Percentiles rank a stretch among this genome's conserved stretches.
Conservation (phyloP, 2,113 vertebrate species). For the Cranoglanis bouderius region DNA sequence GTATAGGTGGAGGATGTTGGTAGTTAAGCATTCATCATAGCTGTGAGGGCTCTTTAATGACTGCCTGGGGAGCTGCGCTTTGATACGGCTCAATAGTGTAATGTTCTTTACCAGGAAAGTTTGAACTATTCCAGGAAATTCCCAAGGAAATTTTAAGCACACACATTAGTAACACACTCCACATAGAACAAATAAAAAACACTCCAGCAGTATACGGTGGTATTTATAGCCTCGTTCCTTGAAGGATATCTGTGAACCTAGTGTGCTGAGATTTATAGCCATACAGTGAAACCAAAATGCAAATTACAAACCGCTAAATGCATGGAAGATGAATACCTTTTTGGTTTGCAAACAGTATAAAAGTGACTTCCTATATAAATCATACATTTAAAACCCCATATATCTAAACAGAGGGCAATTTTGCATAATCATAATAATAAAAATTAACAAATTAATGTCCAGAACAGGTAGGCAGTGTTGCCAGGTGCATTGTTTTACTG, state of each 20-base stretch:
- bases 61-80: neutral
- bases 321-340: neutral
- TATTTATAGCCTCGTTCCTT: neutral
- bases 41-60: neutral
- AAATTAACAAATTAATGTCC: no score
- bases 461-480: neutral
- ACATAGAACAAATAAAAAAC: conserved; percentile 52
- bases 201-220: no score
- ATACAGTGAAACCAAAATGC: neutral
- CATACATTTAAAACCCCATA: neutral
- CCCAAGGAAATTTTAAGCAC: conserved; percentile 4
- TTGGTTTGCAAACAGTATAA: neutral
- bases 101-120: conserved; percentile 15
- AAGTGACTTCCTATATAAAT: neutral
- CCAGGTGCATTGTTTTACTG: neutral
- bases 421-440: neutral
- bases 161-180: neutral
- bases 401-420: neutral
- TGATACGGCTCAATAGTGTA: conserved; percentile 6
- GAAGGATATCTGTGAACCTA: neutral
- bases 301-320: neutral
- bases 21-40: neutral
- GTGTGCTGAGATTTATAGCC: neutral
- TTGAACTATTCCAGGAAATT: conserved; percentile 32
- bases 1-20: neutral